Evolutionary conservation across 2,888 invertebrate species (phyloP).

Genomic region (Ormyrus labotus): DNA sequence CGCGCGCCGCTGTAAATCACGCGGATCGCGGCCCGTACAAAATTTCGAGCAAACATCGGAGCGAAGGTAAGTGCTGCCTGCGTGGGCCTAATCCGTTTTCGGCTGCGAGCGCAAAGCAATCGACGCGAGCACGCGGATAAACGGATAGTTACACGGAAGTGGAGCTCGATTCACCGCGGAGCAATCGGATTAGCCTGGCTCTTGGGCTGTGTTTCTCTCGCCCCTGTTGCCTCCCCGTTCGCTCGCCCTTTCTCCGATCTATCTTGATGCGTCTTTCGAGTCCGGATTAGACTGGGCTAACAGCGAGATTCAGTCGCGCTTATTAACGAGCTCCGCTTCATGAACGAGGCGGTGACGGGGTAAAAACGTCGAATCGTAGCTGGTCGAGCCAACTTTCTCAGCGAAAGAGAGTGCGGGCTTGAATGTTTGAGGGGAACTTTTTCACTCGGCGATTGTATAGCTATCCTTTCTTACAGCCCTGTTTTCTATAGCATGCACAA

Average conservation of each 20-base stretch:
- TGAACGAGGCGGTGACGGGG: too few relatives aligned
- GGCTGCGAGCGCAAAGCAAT: slow-evolving; percentile 40
- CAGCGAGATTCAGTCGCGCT: too few relatives aligned
- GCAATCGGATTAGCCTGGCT: slow-evolving; percentile 50
- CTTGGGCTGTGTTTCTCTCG: too few relatives aligned
- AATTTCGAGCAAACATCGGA: background rate
- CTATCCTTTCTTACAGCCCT: slow-evolving; percentile 28
- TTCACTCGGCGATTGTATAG: slow-evolving; percentile 19
- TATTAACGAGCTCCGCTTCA: too few relatives aligned
- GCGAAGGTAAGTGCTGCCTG: background rate
- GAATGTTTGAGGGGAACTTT: slow-evolving; percentile 4
- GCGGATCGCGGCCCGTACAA: too few relatives aligned
- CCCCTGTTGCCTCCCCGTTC: too few relatives aligned
- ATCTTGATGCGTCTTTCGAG: too few relatives aligned
- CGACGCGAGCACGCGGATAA: slow-evolving; percentile 54
- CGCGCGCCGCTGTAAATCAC: too few relatives aligned
- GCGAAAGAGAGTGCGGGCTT: background rate
- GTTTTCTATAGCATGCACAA: slow-evolving; percentile 18
- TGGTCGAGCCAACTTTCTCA: background rate
- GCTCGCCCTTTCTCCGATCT: too few relatives aligned
- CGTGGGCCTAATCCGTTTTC: slow-evolving; percentile 46
- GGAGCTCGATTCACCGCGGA: slow-evolving; percentile 53
- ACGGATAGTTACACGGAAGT: slow-evolving; percentile 56
- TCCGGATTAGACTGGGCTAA: too few relatives aligned
- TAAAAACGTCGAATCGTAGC: too few relatives aligned